Conservation (phyloP, 2,113 vertebrate species). For the Thomomys bottae region DNA sequence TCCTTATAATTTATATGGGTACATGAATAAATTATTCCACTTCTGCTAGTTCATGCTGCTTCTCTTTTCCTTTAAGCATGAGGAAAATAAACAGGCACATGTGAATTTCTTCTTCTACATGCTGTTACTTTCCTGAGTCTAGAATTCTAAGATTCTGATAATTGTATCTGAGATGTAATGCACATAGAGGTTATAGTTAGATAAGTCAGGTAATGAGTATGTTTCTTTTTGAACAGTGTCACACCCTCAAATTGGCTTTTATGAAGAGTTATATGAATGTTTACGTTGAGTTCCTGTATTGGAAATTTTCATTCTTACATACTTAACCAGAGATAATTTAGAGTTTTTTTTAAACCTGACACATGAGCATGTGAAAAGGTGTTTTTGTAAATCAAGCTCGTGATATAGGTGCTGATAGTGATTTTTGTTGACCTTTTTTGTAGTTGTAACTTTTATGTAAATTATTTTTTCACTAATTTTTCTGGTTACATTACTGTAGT, state of each 20-base stretch:
- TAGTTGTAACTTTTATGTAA: conserved; percentile 4
- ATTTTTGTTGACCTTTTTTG: not conserved
- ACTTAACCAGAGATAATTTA: not conserved
- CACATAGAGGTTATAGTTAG: too few species aligned
- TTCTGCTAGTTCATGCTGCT: not conserved
- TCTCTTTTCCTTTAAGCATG: conserved; percentile 18
- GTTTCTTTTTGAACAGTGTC: too few species aligned
- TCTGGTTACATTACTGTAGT: not conserved
- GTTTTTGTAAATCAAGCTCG: conserved; percentile 15
- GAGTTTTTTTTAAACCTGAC: not conserved
- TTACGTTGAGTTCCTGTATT: not conserved
- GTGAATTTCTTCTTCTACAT: not conserved
- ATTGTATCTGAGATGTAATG: not conserved
- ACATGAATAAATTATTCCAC: not conserved
- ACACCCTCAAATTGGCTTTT: not conserved
- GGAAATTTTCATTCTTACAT: not conserved
- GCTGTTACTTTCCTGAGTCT: conserved; percentile 2
- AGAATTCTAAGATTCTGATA: conserved; percentile 12
- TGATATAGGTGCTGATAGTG: not conserved
- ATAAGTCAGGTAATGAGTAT: too few species aligned
- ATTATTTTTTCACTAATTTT: not conserved
- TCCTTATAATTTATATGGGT: not conserved
- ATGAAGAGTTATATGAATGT: not conserved
- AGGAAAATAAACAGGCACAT: conserved; percentile 5
- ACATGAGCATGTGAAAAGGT: not conserved